phyloP scores from a whole-genome alignment of 2,888 invertebrate species.

The Agrotis clavis region DNA sequence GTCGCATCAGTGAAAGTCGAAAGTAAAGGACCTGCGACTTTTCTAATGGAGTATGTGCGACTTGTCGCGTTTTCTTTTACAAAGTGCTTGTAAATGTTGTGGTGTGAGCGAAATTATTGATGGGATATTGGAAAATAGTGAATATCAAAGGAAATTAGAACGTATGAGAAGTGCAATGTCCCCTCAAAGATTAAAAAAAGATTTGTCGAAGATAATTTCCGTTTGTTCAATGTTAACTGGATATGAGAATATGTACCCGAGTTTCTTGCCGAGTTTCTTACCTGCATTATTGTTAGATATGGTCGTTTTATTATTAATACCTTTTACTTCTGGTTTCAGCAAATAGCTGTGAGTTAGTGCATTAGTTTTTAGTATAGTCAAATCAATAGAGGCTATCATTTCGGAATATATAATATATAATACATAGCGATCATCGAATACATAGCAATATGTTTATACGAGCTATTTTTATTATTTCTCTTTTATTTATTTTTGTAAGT shows the following conservation, averaged over 20 bases:
- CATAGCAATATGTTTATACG: too few relatives aligned
- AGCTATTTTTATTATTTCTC: too few relatives aligned
- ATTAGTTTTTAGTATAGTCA: background rate
- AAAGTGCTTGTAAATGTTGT: background rate
- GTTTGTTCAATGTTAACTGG: background rate
- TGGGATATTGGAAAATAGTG: slow-evolving; percentile 17
- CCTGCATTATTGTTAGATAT: too few relatives aligned
- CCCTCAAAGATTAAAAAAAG: slow-evolving; percentile 2
- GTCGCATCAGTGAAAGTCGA: slow-evolving; percentile 82
- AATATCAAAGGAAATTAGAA: slow-evolving; percentile 29
- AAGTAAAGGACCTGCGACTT: slow-evolving; percentile 80
- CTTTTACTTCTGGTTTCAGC: background rate
- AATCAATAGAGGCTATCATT: too few relatives aligned
- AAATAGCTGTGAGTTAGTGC: background rate
- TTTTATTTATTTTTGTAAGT: background rate
- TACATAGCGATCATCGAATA: too few relatives aligned
- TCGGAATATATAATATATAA: too few relatives aligned
- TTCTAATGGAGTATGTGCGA: slow-evolving; percentile 70
- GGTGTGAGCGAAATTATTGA: slow-evolving; percentile 25
- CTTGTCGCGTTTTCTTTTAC: slow-evolving; percentile 32
- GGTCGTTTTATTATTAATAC: background rate
- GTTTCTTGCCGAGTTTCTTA: background rate
- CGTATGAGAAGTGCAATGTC: background rate
- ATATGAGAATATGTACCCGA: background rate
- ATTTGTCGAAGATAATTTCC: slow-evolving; percentile 19